Percentiles rank a stretch among this genome's conserved stretches.
These are phyloP conservation scores for Chaetodon auriga DNA, from an alignment of 2,113 vertebrate genomes.

Conservation along the genomic window DNA sequence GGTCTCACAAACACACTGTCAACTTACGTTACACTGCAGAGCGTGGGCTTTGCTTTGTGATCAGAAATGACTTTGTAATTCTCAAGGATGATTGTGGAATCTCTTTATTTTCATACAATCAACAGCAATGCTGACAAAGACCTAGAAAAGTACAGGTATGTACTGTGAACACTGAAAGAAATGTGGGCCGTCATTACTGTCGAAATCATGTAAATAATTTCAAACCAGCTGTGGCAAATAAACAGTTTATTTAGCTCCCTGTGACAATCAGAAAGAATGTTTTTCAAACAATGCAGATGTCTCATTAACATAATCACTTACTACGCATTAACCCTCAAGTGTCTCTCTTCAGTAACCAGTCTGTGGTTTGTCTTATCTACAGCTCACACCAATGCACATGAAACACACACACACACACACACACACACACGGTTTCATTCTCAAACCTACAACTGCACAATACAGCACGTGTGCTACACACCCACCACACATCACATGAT, in stretches of 20 bases:
- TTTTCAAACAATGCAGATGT: constrained; percentile 13
- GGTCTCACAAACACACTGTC: too few species aligned
- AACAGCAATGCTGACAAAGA: not conserved
- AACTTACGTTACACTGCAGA: not conserved
- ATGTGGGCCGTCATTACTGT: not conserved
- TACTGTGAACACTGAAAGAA: not conserved
- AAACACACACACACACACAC: not conserved
- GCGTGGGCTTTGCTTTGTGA: not conserved
- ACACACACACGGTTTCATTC: not conserved
- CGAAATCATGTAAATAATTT: not conserved
- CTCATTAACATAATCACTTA: not conserved
- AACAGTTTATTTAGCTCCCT: not conserved
- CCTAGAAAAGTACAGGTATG: not conserved
- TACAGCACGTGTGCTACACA: not conserved
- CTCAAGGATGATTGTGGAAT: not conserved
- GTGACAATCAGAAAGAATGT: not conserved
- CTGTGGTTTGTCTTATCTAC: constrained; percentile 41
- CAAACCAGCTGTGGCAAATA: not conserved
- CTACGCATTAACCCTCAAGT: not conserved
- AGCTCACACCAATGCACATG: constrained; percentile 29
- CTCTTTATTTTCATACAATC: not conserved
- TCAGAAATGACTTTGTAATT: not conserved
- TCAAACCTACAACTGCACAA: too few species aligned
- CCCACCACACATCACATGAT: not conserved
- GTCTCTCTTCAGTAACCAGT: constrained; percentile 19